Base-by-base conservation (phyloP, 2,113 vertebrate species). In the Taxidea taxus region DNA sequence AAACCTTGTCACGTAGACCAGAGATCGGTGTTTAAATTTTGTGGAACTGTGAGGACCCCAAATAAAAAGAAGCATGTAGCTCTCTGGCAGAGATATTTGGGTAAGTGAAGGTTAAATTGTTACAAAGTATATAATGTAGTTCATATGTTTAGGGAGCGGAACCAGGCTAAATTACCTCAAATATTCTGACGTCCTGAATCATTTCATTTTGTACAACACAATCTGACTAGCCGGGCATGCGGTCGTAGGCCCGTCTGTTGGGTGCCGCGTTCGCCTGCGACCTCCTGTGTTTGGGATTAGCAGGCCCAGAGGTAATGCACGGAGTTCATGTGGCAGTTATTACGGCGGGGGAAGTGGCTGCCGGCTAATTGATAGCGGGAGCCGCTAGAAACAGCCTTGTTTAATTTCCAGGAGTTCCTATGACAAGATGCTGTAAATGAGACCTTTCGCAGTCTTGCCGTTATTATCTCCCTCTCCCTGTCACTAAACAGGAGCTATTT, bases 311-410 rank as follows among this genome's bases (percentile, higher is more conserved):
- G 98, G 98, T 98, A 97, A 96, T 64, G 34, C 90, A 0, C 85
- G 37, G 70, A 34, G 1, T 80, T 94, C 98, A 97, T 95, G 72
- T 97, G 98, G 98, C 97, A 96, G 96, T 98, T 96, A 95, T 97
- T 97, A 97, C 0, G 66, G 89, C 96, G n/a, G 18, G 98, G 98
- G 98, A 98, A 97, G 96, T 97, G 97, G 97, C 97, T 98, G 96
- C 97, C 78, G 83, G 94, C 97, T 98, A 98, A 98, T 98, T 98
- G 98, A 98, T 94, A 97, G 97, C 98, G 98, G 97, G 95, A 97
- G 97, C 97, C 74, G 96, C 96, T 94, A 95, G 95, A 90, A 93
- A 49, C 95, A 98, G 97, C 95, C 95, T 97, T 93, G 18, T 91
- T 98, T 98, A 86, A 98, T 98, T 98, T 95, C 96, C 97, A 92